These are phyloP conservation scores for Tursiops truncatus DNA, from an alignment of 2,113 vertebrate genomes.

Conservation along the genomic window DNA sequence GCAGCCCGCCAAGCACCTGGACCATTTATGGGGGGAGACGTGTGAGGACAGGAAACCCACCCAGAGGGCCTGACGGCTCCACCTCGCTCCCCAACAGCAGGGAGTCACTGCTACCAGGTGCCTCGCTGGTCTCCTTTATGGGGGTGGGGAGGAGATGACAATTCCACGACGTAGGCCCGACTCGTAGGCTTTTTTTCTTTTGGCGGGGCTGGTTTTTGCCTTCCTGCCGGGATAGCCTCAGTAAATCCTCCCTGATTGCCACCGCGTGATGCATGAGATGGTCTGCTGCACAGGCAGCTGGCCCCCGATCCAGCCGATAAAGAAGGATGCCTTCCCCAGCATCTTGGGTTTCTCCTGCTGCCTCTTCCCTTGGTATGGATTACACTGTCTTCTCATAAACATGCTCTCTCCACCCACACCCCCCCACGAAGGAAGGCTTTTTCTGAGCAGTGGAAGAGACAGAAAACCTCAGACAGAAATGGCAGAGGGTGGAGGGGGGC, in stretches of 20 bases:
- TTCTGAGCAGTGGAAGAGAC: neutral
- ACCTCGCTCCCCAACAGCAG: accelerated
- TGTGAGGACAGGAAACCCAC: slow-evolving; percentile 12
- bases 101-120: neutral
- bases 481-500: accelerated
- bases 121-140: neutral
- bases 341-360: slow-evolving; percentile 27
- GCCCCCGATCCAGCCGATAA: neutral
- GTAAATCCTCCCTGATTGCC: slow-evolving; percentile 75
- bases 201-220: neutral
- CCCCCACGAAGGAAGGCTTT: neutral
- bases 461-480: neutral
- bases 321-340: neutral
- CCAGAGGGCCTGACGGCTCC: neutral
- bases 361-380: slow-evolving; percentile 16
- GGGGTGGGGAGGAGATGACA: neutral
- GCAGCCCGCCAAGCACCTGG: slow-evolving; percentile 70
- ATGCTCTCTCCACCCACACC: neutral
- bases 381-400: neutral
- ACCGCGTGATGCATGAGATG: slow-evolving; percentile 43
- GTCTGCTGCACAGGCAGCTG: slow-evolving; percentile 60
- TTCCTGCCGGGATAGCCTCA: neutral
- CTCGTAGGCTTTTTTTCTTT: neutral
- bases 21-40: slow-evolving; percentile 52
- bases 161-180: neutral